Base-by-base conservation (phyloP, 2,888 invertebrate species). In the Perizoma flavofasciatum region DNA sequence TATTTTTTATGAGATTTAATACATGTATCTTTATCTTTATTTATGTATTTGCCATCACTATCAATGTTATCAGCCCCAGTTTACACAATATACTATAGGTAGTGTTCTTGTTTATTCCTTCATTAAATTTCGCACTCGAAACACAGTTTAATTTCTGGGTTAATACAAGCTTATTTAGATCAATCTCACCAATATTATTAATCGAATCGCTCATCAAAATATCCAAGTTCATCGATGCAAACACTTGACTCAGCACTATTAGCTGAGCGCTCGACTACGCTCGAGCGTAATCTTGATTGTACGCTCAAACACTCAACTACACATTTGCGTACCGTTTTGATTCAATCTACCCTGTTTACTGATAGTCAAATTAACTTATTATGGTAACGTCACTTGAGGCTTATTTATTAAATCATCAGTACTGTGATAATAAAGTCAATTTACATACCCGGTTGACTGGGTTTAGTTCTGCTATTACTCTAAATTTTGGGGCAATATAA, bases 241-340 rank as follows among this genome's bases (percentile, higher is more conserved):
- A 60, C 66, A 55, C 50, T 45, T 6, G 40, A 48, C 61, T 33
- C 77, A 68, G 49, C 79, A 71, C 77, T 79, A 78, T 67, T 75
- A 65, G 73, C 66, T 67, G 68, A 79, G 72, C 79, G 75, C 73
- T 79, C 71, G 72, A 78, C 82, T 78, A 74, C 77, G 73, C 75
- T 72, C 77, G 76, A 75, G 81, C 79, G 83, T 83, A 22, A 84
- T 85, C 84, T 84, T 85, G 85, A 86, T 84, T 83, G 81, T 81
- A 67, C 79, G 78, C 81, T 77, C 82, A 80, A 82, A 84, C 79
- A 82, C 79, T 77, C 70, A n/a, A 59, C 61, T 66, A 67, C 72
- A 77, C 71, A 74, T 79, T 77, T 77, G 71, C 68, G 66, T 76
- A 61, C 66, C 59, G 68, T 71, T 78, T 72, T 71, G 67, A 74